Conservation (phyloP, 2,797 vertebrate species). For the Micrastur ruficollis region DNA sequence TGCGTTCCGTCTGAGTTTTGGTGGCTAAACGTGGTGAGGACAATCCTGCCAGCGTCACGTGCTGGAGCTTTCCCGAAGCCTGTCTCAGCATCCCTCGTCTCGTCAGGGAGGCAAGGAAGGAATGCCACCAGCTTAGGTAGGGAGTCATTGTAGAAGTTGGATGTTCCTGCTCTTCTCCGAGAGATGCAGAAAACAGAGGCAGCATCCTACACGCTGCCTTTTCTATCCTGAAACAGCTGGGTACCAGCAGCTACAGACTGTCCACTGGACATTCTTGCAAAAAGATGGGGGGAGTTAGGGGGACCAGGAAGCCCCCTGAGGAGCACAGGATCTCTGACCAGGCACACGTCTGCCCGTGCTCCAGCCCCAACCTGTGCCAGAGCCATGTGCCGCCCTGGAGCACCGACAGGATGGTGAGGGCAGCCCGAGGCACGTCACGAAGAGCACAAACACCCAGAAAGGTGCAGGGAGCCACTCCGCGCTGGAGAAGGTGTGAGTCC, state of each 20-base stretch:
- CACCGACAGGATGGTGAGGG: neutral
- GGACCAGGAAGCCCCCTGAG: neutral
- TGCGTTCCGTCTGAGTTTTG: neutral
- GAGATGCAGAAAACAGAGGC: neutral
- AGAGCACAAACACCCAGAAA: neutral
- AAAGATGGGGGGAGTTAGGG: neutral
- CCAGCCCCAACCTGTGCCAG: neutral
- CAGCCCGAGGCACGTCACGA: neutral
- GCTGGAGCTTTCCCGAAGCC: neutral
- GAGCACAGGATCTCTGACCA: neutral
- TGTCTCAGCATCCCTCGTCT: neutral
- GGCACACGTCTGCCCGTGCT: rapidly evolving
- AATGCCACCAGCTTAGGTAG: neutral
- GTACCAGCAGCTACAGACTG: neutral
- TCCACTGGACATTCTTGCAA: neutral
- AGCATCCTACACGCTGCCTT: neutral
- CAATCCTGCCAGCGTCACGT: neutral
- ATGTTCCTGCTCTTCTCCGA: neutral
- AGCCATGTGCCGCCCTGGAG: neutral
- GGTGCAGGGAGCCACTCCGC: neutral
- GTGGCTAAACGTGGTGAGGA: neutral
- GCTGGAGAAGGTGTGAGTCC: neutral
- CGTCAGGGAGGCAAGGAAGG: neutral
- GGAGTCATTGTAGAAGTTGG: neutral
- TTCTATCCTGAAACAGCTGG: neutral